Percentiles rank a stretch among this genome's conserved stretches.
phyloP scores from a whole-genome alignment of 2,797 vertebrate species.

The Protonibea diacanthus region DNA sequence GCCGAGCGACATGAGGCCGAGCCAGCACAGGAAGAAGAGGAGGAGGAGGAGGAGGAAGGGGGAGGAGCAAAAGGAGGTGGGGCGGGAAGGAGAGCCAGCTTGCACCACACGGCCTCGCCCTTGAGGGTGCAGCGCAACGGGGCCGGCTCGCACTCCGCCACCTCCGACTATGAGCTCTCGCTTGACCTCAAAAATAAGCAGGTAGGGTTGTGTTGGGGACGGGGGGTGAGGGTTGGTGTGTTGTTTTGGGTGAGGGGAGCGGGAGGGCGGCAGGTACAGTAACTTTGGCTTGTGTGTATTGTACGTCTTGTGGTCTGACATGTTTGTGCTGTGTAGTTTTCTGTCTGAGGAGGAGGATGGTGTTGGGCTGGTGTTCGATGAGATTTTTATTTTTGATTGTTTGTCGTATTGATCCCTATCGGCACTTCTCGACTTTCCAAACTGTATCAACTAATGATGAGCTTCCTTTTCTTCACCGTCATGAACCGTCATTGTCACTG shows the following conservation, averaged over 20 bases:
- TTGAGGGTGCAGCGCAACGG: conserved; percentile 93
- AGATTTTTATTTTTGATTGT: conserved; percentile 16
- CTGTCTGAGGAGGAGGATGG: conserved; percentile 57
- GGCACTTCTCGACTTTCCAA: conserved; percentile 30
- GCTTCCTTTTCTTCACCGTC: conserved; percentile 59
- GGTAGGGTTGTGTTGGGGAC: conserved; percentile 88
- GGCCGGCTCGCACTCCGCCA: conserved; percentile 91
- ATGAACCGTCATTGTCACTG: conserved; percentile 62
- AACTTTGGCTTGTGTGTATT: conserved; percentile 57
- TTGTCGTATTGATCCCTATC: conserved; percentile 13
- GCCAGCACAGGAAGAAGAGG: conserved; percentile 58
- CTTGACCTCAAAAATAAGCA: conserved; percentile 99
- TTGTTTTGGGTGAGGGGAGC: conserved; percentile 38
- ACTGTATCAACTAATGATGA: conserved; percentile 35
- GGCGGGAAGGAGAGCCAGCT: conserved; percentile 90
- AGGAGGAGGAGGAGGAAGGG: conserved; percentile 75
- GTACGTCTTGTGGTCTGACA: conserved; percentile 72
- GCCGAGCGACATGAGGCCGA: conserved; percentile 30
- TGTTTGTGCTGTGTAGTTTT: conserved; percentile 58
- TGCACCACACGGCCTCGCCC: conserved; percentile 93
- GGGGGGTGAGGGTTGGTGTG: conserved; percentile 63
- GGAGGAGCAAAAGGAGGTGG: conserved; percentile 84
- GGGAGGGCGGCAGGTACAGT: conserved; percentile 32
- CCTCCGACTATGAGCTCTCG: conserved; percentile 98
- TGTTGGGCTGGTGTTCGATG: conserved; percentile 30